A percentile compares a stretch with the other conserved stretches of the same genome.
Conservation (phyloP, 37 sponge, comb jelly and placozoan species). For the Bolinopsis microptera region DNA sequence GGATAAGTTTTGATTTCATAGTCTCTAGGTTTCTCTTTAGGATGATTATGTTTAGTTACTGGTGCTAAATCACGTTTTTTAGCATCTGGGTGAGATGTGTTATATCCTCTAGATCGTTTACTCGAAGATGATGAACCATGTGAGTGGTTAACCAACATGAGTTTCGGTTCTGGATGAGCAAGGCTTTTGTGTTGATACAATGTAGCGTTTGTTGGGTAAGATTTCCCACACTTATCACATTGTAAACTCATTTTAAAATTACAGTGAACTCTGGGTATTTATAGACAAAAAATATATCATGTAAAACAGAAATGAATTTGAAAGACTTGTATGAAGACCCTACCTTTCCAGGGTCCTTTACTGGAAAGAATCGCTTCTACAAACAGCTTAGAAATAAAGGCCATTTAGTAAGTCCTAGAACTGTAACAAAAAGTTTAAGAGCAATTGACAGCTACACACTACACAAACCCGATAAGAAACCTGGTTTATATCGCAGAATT, state of each 20-base stretch:
- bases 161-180: not conserved
- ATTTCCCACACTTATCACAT: not conserved
- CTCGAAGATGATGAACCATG: too few relatives aligned
- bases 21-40: too few relatives aligned
- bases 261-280: not conserved
- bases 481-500: not conserved
- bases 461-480: slow-evolving; percentile 23
- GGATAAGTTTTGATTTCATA: too few relatives aligned
- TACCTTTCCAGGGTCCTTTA: not conserved
- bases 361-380: not conserved
- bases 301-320: not conserved
- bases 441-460: slow-evolving; percentile 15
- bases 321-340: not conserved
- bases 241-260: not conserved
- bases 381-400: not conserved
- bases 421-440: not conserved
- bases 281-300: not conserved
- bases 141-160: not conserved
- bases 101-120: too few relatives aligned
- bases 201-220: not conserved
- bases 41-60: too few relatives aligned
- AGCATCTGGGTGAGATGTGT: too few relatives aligned
- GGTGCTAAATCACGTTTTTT: too few relatives aligned
- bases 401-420: not conserved
- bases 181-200: not conserved